Base-by-base conservation (phyloP, 2,797 vertebrate species). In the Chelon labrosus region DNA sequence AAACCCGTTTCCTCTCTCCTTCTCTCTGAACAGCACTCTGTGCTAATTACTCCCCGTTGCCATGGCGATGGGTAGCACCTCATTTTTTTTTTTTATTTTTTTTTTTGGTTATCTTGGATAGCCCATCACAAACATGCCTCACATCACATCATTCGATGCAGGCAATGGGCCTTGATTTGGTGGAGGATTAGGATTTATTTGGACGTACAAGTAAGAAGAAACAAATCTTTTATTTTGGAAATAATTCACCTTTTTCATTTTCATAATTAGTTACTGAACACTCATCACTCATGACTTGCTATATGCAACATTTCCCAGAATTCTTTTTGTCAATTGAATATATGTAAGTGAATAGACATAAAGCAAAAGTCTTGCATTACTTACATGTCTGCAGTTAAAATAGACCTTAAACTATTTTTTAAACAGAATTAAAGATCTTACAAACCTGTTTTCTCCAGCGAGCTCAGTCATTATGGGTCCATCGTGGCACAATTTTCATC, bases 21-120 rank as follows among this genome's bases (percentile, higher is more conserved):
- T 67, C 68, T 88, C 83, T 79, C 78, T 69, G 73, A 82, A 75
- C 77, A 80, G 72, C 85, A 81, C 81, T 85, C 79, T 82, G 83
- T 88, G 81, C 84, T 90, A 90, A 92, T 92, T 91, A 86, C 87
- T 82, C 78, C 16, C 78, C 49, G 88, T 91, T 89, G 63, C 92
- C 88, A 87, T 89, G 69, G 88, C 51, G 25, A 93, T 69, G 70
- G 72, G 78, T 86, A 84, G 85, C 87, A 85, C 84, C 81, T 79
- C 70, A n/a, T 10, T 69, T 20, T 65, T 68, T 59, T 65, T 52
- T 60, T 78, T 70, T 75, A 65, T 77, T 63, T 58, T 51, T 47
- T 77, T 63, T 77, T 74, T 79, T 83, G 76, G 39, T 78, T 64
- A 77, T 71, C 66, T 78, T 71, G 80, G 79, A 70, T 9, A 67